Evolutionary conservation across 2,888 invertebrate genomes (phyloP).

Genomic region (Ophraella communa): DNA sequence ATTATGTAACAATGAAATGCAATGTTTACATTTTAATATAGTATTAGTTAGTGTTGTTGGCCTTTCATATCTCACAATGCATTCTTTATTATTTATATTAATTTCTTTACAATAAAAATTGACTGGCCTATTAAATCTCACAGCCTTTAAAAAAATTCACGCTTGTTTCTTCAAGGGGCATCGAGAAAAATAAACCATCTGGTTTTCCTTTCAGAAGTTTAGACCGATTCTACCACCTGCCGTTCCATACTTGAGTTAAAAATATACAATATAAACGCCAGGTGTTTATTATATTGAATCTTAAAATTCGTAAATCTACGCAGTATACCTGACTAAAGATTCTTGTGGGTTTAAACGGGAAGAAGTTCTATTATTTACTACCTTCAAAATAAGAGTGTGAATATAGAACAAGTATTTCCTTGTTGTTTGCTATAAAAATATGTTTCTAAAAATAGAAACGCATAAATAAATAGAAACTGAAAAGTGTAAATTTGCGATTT

Average conservation of each 20-base stretch:
- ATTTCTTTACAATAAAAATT: no score
- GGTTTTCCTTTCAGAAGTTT: background rate
- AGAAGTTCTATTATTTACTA: no score
- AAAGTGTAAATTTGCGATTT: no score
- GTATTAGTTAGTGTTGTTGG: background rate
- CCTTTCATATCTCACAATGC: background rate
- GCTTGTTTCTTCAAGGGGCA: background rate
- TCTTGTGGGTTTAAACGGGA: background rate
- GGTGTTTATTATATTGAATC: constrained; percentile 2
- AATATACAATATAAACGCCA: background rate
- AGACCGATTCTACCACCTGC: constrained; percentile 2
- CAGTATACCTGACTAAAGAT: background rate
- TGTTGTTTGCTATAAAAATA: no score
- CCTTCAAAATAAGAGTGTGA: no score
- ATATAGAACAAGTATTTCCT: no score
- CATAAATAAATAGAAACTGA: no score
- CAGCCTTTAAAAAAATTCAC: background rate
- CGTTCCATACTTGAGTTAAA: background rate
- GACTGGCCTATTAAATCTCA: background rate
- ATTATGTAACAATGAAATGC: background rate
- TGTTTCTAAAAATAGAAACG: no score
- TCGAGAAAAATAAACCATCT: background rate
- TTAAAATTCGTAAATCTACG: background rate
- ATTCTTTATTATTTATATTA: no score
- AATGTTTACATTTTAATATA: background rate